phyloP scores from a whole-genome alignment of 30 jellyfish, hydroid and myxozoan genomes.

The Clytia hemisphaerica region DNA sequence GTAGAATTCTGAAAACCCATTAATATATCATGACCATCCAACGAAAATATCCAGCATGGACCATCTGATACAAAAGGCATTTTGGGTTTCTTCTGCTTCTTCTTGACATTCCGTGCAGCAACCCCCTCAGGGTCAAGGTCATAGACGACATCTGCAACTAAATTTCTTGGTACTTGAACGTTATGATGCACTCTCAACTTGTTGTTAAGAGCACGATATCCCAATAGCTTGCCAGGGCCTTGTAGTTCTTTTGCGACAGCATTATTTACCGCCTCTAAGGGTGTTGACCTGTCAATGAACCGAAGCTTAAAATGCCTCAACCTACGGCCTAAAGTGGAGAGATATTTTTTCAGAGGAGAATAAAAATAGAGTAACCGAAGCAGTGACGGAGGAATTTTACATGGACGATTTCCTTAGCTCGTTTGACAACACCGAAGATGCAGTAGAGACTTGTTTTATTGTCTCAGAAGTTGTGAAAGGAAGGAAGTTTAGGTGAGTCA shows the following conservation, averaged over 20 bases:
- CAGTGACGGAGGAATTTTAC: too few species aligned
- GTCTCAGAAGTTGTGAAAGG: too few species aligned
- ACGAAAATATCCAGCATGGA: slow-evolving; percentile 31
- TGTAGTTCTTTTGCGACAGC: slow-evolving; percentile 46
- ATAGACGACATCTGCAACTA: slow-evolving; percentile 38
- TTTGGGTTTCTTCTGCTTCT: slow-evolving; percentile 30
- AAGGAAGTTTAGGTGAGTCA: too few species aligned
- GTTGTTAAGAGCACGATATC: slow-evolving; percentile 33
- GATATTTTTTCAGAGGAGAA: too few species aligned
- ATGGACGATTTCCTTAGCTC: too few species aligned
- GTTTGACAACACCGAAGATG: too few species aligned
- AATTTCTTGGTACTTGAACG: slow-evolving; percentile 31
- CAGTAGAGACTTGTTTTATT: too few species aligned
- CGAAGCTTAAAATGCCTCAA: slow-evolving; percentile 32
- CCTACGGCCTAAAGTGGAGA: slow-evolving; percentile 32
- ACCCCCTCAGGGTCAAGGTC: slow-evolving; percentile 30
- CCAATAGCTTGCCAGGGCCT: slow-evolving; percentile 57
- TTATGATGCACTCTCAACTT: slow-evolving; percentile 30
- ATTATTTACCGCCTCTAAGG: slow-evolving; percentile 9
- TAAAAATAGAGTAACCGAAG: too few species aligned
- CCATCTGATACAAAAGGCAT: slow-evolving; percentile 42
- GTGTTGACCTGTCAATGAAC: slow-evolving; percentile 30
- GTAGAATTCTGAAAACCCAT: slow-evolving; percentile 11
- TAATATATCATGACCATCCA: slow-evolving; percentile 54
- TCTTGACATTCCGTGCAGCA: slow-evolving; percentile 17